Evolutionary conservation across 2,888 invertebrate species (phyloP), one percentile per base, ranked within the genome.

Genomic region (Drosophila peninsularis): DNA sequence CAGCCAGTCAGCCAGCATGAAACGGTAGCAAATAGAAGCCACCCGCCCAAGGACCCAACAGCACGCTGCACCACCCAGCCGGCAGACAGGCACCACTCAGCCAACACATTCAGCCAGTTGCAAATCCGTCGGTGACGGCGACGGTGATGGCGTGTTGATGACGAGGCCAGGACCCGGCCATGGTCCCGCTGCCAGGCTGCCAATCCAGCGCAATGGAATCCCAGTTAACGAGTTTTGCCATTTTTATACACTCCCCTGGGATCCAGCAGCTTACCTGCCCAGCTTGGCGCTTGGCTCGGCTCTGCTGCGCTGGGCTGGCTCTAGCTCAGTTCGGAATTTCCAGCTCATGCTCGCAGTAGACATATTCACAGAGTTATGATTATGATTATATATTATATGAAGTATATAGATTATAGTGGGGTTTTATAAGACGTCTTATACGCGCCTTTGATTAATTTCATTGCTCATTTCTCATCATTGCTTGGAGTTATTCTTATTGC

Each of bases 161-260:
- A 34, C 53, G 62, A 67, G 62, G 70, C 65, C 62, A 62, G 67
- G 66, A 61, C 58, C 60, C 55, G 62, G 47, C 47, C 61, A 58
- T 30, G 55, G 62, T 53, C 54, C 50, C 50, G 32, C 19, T 34
- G 50, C 50, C 50, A 34, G 2, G 61, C 78, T 77, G 81, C 67
- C 81, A 79, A 74, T 74, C 78, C 74, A 44, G 61, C 66, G 72
- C 84, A 74, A 71, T 74, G 82, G 76, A 86, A 86, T 86, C 69
- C 66, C 83, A 84, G 84, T 83, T 84, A 84, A 84, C 84, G 83
- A 84, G 84, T 88, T 84, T 88, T 76, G 63, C 62, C 61, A 74
- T 84, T 87, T 82, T 67, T 69, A 60, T 69, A 71, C 80, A 44
- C 61, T 55, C 42, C 34, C 41, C 13, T 10, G 37, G 61, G 53